Percentiles rank a stretch among this genome's conserved stretches.
Evolutionary conservation across 92 coral and sea anemone species (phyloP).

Genomic region (Phenganax subtilis): DNA sequence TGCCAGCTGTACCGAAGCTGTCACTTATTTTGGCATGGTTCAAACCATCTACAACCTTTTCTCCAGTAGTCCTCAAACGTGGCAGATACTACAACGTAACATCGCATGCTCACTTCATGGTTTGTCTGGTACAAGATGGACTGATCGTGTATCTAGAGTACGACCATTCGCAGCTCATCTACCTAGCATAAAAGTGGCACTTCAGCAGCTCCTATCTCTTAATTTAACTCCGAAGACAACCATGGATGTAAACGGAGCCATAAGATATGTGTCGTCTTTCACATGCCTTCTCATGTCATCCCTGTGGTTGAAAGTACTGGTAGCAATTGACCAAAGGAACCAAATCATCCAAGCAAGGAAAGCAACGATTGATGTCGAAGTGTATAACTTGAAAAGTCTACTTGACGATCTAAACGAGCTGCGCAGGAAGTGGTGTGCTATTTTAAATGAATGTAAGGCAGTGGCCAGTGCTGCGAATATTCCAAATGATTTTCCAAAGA

Average conservation of each 20-base stretch:
- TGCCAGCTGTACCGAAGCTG: slow-evolving; percentile 23
- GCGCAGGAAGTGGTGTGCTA: background rate
- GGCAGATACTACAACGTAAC: slow-evolving; percentile 11
- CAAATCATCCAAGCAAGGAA: slow-evolving; percentile 17
- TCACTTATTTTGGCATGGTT: background rate
- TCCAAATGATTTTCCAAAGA: too few species aligned
- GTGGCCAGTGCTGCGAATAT: too few species aligned
- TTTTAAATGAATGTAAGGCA: too few species aligned
- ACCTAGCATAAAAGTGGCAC: background rate
- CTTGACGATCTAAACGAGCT: background rate
- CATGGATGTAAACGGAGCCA: too few species aligned
- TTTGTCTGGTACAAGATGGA: slow-evolving; percentile 15
- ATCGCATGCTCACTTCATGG: slow-evolving; percentile 9
- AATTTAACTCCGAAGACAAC: too few species aligned
- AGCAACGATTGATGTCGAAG: slow-evolving; percentile 5
- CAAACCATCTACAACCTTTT: slow-evolving; percentile 23
- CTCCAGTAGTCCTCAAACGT: background rate
- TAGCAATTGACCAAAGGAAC: slow-evolving; percentile 11
- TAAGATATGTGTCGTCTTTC: too few species aligned
- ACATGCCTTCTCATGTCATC: too few species aligned
- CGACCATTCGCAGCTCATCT: slow-evolving; percentile 22
- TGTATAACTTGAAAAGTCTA: background rate
- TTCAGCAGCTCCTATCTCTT: too few species aligned
- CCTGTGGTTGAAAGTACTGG: background rate
- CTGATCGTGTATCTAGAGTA: background rate